Evolutionary conservation across 2,797 vertebrate genomes (phyloP), one percentile per base, ranked within the genome.

Genomic region (Chelon auratus): DNA sequence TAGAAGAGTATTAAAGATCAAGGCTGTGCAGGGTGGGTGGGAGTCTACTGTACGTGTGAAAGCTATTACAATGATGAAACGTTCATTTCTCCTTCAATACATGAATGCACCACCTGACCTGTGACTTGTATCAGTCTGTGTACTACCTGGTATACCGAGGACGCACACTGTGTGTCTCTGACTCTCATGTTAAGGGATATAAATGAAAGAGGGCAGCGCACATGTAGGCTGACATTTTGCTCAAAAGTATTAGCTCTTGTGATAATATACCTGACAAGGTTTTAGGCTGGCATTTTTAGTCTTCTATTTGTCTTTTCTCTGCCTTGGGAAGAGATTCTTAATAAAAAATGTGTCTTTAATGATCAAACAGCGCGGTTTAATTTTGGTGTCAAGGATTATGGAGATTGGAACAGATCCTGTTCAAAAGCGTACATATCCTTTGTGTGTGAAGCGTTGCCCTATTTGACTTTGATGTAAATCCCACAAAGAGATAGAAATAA

Each of bases 351-450:
- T 30, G 80, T 75, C 78, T 80, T 71, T 70, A 51, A 3, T 56
- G 65, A 84, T 89, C 82, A 90, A 81, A 89, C 77, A 75, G 52
- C 54, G 57, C 73, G 68, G 68, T 82, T 89, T 87, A 80, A 90
- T 86, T 84, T 88, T 54, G 67, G 83, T 84, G 83, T 90, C 80
- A 83, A 83, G 89, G 90, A 90, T 92, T 90, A 89, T 50, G 64
- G 77, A 87, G 85, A 90, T 88, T 83, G 77, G 22, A 87, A 78
- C 69, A 82, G 77, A 84, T 84, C 64, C 70, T 54, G 57, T 87
- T 86, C 83, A 81, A 80, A 87, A 86, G 81, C 82, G 85, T 83
- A 82, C 72, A 79, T 22, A 51, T 74, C 84, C 83, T 85, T 74
- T 85, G 67, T 80, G 83, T 84, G 84, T 85, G 77, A 82, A 71